Percentiles rank a stretch among this genome's conserved stretches.
Conservation (phyloP, 2,797 vertebrate species). For the Cirrhinus molitorella region DNA sequence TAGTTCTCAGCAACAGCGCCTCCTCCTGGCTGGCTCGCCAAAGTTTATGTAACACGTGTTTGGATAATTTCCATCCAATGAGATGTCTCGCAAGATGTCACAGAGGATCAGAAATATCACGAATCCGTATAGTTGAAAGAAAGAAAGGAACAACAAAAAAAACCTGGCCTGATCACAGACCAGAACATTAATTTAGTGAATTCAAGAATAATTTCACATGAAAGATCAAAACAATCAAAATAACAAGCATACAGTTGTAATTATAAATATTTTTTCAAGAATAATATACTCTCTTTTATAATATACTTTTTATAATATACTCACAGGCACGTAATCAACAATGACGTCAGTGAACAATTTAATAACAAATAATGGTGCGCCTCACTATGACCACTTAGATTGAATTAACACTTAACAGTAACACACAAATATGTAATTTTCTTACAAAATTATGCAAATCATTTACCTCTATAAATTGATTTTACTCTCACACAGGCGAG, state of each 20-base stretch:
- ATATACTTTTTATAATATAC: no score
- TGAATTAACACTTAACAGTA: no score
- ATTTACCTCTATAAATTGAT: no score
- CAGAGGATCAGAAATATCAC: background rate
- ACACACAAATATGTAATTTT: no score
- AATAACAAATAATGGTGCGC: no score
- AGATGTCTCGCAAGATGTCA: background rate
- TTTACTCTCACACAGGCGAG: no score
- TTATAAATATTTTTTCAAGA: background rate
- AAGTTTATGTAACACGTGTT: no score
- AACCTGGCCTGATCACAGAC: background rate
- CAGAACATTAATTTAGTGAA: background rate
- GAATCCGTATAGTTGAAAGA: no score
- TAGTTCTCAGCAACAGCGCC: no score
- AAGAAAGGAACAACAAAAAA: background rate
- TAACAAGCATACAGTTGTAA: background rate
- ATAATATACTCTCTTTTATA: background rate
- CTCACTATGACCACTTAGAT: no score
- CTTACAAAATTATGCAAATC: no score
- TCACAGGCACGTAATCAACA: background rate
- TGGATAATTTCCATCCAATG: background rate
- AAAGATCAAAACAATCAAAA: background rate
- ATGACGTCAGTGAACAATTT: background rate
- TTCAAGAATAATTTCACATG: background rate
- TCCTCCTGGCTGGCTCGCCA: no score